phyloP scores from a whole-genome alignment of 2,888 invertebrate genomes.

The Ectropis crepuscularia region DNA sequence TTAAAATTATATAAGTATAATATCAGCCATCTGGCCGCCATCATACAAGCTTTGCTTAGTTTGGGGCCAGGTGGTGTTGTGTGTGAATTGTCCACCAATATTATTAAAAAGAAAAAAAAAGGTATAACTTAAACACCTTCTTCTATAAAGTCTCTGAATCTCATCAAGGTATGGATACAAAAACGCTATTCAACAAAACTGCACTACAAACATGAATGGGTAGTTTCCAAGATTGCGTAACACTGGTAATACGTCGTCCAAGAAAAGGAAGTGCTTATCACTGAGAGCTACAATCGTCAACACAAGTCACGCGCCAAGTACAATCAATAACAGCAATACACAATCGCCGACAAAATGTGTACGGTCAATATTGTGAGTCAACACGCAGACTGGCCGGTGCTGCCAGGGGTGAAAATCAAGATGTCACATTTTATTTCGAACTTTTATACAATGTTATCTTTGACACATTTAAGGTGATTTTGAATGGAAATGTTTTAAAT shows the following conservation, averaged over 20 bases:
- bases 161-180: slow-evolving; percentile 1
- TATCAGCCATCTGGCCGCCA: too few species aligned
- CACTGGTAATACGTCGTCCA: slow-evolving; percentile 47
- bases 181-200: slow-evolving; percentile 10
- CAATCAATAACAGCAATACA: slow-evolving; percentile 83
- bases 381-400: slow-evolving; percentile 65
- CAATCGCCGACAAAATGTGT: slow-evolving; percentile 77
- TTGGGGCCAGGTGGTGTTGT: too few species aligned
- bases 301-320: slow-evolving; percentile 80
- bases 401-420: slow-evolving; percentile 48
- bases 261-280: slow-evolving; percentile 61
- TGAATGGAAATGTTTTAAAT: neutral
- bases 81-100: too few species aligned
- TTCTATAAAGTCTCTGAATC: too few species aligned
- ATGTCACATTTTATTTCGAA: slow-evolving; percentile 1
- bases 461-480: neutral
- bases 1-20: too few species aligned
- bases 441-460: slow-evolving; percentile 5
- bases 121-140: too few species aligned
- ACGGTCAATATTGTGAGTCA: slow-evolving; percentile 81
- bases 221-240: slow-evolving; percentile 31
- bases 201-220: slow-evolving; percentile 22
- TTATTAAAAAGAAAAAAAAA: too few species aligned
- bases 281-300: slow-evolving; percentile 70
- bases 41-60: too few species aligned